A percentile compares a stretch with the other conserved stretches of the same genome.
Conservation (phyloP, 2,797 vertebrate genomes). For the Sebastes kiyomatsui region DNA sequence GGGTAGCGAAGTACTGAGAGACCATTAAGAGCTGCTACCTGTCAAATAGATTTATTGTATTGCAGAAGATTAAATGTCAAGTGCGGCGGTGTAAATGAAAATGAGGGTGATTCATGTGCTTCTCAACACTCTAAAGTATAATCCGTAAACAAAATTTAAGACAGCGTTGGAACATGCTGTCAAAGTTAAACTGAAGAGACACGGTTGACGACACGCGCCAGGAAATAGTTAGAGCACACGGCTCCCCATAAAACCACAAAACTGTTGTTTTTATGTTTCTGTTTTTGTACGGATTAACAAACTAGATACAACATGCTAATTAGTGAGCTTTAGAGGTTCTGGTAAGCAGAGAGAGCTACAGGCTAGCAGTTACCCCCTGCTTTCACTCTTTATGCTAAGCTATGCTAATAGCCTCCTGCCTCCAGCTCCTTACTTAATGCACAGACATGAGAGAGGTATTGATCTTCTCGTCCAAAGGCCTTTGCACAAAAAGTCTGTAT, state of each 20-base stretch:
- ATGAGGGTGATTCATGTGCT: conserved; percentile 33
- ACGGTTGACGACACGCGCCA: neutral
- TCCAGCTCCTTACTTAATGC: neutral
- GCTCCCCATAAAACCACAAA: neutral
- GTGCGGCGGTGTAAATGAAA: conserved; percentile 25
- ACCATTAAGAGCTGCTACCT: conserved; percentile 37
- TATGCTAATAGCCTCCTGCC: neutral
- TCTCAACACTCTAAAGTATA: conserved; percentile 28
- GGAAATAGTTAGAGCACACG: neutral
- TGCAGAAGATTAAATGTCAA: conserved; percentile 43
- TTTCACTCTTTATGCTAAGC: conserved; percentile 22
- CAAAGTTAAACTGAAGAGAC: conserved; percentile 9
- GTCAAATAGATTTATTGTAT: conserved; percentile 48
- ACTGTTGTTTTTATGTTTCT: neutral
- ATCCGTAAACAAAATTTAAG: conserved; percentile 31
- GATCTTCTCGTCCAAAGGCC: neutral
- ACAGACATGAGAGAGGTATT: too few relatives aligned
- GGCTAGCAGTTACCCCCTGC: neutral
- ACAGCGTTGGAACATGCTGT: conserved; percentile 1
- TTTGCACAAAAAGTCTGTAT: too few relatives aligned
- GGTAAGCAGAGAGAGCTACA: neutral
- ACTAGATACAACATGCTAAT: neutral
- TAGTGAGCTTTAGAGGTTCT: neutral
- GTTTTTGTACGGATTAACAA: neutral
- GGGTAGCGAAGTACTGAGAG: conserved; percentile 3